These are phyloP conservation scores for Myoxocephalus aenaeus DNA, from an alignment of 2,797 vertebrate genomes.

Conservation along the genomic window DNA sequence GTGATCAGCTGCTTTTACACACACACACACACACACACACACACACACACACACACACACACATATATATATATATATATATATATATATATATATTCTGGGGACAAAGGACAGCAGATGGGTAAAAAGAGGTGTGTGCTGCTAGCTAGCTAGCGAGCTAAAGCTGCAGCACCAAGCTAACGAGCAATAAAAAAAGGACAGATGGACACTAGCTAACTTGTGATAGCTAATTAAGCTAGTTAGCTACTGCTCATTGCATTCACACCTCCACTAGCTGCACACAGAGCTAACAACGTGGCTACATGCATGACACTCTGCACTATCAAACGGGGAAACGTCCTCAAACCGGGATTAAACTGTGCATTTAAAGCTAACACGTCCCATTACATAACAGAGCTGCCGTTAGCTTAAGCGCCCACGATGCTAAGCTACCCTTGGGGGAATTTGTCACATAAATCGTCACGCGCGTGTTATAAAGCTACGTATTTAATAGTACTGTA, in stretches of 20 bases:
- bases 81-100: not conserved
- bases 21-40: too few relatives aligned
- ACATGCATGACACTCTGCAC: not conserved
- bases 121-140: conserved; percentile 10
- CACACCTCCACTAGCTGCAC: not conserved
- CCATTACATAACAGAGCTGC: conserved; percentile 66
- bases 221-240: not conserved
- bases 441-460: not conserved
- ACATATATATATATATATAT: too few relatives aligned
- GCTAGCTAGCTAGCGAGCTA: conserved; percentile 17
- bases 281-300: not conserved
- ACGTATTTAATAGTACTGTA: too few relatives aligned
- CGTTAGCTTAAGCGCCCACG: conserved; percentile 41
- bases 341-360: conserved; percentile 45
- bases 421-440: conserved; percentile 60
- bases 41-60: too few relatives aligned
- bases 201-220: not conserved
- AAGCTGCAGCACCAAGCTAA: conserved; percentile 16
- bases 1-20: not conserved
- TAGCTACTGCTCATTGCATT: not conserved
- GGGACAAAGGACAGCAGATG: conserved; percentile 67
- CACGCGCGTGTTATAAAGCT: not conserved
- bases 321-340: not conserved
- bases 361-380: conserved; percentile 47
- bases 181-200: not conserved